phyloP scores from a whole-genome alignment of 1,140 invertebrate species.

The Macrobrachium nipponense region DNA sequence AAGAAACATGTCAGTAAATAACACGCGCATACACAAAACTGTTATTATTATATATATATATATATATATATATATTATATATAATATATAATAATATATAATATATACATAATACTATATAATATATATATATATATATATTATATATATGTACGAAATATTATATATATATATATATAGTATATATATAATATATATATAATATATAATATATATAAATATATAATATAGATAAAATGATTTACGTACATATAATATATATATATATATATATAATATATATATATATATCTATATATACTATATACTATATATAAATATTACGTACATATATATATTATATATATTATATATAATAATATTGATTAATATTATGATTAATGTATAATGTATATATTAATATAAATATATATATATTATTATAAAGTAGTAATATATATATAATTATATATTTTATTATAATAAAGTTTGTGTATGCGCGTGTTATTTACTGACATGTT shows the following conservation, averaged over 20 bases:
- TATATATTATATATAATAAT: neutral
- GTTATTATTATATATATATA: neutral
- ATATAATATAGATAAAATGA: too few species aligned
- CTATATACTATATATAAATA: too few species aligned
- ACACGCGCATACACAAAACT: neutral
- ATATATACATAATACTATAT: neutral
- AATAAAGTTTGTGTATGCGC: neutral
- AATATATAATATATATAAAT: too few species aligned
- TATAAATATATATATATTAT: too few species aligned
- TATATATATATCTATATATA: too few species aligned
- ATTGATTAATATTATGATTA: too few species aligned
- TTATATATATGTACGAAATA: constrained; percentile 16
- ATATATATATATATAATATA: too few species aligned
- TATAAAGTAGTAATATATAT: neutral
- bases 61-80: neutral
- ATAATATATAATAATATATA: neutral
- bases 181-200: too few species aligned
- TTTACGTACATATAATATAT: too few species aligned
- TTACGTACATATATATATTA: constrained; percentile 3
- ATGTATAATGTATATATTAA: neutral
- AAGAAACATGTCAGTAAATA: too few species aligned
- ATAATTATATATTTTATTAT: neutral
- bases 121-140: constrained; percentile 5
- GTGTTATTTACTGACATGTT: too few species aligned
- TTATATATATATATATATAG: too few species aligned